Evolutionary conservation across 92 coral and sea anemone species (phyloP).

Genomic region (Pocillopora meandrina): DNA sequence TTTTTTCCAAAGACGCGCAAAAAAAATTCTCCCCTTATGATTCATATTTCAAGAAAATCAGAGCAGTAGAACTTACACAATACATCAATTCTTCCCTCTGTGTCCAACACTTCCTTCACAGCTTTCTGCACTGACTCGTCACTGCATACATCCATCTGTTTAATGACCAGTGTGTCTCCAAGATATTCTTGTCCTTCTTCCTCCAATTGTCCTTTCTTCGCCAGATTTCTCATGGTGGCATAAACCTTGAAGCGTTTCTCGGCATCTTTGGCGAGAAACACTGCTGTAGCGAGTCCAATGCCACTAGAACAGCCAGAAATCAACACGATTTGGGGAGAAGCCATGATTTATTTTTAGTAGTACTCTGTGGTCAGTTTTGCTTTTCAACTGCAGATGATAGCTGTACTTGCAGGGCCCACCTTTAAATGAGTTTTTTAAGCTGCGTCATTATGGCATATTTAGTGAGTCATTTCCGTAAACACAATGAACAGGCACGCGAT

Average conservation of each 20-base stretch:
- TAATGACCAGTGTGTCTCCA: conserved; percentile 74
- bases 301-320: conserved; percentile 97
- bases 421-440: no score
- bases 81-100: conserved; percentile 83
- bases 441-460: no score
- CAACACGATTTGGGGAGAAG: conserved; percentile 66
- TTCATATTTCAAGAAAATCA: neutral
- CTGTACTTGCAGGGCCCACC: no score
- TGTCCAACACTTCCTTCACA: conserved; percentile 72
- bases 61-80: conserved; percentile 53
- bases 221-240: conserved; percentile 93
- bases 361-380: no score
- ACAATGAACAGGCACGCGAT: no score
- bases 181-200: conserved; percentile 73
- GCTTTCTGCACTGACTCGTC: conserved; percentile 79
- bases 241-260: conserved; percentile 93
- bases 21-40: neutral
- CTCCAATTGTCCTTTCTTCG: conserved; percentile 74
- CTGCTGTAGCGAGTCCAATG: conserved; percentile 84
- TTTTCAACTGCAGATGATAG: no score
- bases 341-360: conserved; percentile 25
- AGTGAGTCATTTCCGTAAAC: no score
- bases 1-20: neutral
- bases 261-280: conserved; percentile 83
- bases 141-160: conserved; percentile 82